Evolutionary conservation across 2,113 vertebrate species (phyloP).

Genomic region (Aspidoscelis tigris): DNA sequence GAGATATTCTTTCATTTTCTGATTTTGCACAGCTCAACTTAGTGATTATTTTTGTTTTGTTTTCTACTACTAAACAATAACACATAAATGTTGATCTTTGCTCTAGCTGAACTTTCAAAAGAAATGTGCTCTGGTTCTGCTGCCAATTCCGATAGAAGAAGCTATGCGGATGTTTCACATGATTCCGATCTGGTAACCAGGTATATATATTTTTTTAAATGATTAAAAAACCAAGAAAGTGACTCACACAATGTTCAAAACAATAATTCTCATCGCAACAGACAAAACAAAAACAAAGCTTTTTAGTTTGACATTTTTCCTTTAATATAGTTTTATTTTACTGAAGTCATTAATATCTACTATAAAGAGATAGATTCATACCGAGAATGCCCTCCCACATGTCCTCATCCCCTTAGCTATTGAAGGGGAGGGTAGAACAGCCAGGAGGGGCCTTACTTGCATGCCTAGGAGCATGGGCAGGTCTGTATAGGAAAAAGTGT

Average conservation of each 20-base stretch:
- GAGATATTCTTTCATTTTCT: not conserved
- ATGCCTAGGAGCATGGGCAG: no score
- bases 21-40: not conserved
- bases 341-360: no score
- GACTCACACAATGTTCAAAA: no score
- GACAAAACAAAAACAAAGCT: not conserved
- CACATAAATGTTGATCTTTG: not conserved
- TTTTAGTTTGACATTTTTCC: not conserved
- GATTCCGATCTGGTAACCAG: conserved; percentile 68
- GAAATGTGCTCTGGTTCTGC: conserved; percentile 78
- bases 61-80: not conserved
- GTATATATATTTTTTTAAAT: conserved; percentile 50
- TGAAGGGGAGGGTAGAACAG: no score
- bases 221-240: no score
- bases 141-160: conserved; percentile 84
- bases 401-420: no score
- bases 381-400: no score
- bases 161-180: conserved; percentile 77
- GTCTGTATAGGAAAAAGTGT: no score
- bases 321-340: not conserved
- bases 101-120: conserved; percentile 74
- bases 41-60: not conserved
- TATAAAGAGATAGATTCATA: no score
- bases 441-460: no score
- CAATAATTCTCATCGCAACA: no score